Evolutionary conservation across 2,797 vertebrate genomes (phyloP), one percentile per base, ranked within the genome.

Genomic region (Leptoclinus maculatus): DNA sequence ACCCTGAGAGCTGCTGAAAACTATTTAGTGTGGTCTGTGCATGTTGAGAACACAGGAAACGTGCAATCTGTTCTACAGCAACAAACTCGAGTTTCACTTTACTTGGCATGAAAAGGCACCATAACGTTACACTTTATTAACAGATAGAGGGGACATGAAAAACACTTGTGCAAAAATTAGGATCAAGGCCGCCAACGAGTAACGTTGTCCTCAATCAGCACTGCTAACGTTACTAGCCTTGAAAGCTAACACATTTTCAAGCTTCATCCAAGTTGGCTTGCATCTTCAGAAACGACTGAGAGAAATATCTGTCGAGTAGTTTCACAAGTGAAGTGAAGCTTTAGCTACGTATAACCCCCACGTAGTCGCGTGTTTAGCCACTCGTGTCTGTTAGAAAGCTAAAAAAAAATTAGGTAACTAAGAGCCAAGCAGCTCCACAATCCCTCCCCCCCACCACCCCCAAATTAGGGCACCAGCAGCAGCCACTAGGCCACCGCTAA

Each of bases 401-500:
- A 36, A 25, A 64, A 32, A 32, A 71, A 83, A 57, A 49, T 16
- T 5, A 27, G 69, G 72, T 36, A 84, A 80, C 58, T 72, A 80
- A 68, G 34, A 75, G 74, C 57, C 59, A 85, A 70, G 76, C 34
- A 70, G 49, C 54, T 62, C 41, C 84, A 79, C 83, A 83, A 72
- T 60, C 58, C 76, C 73, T 86, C 74, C 87, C 82, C 79, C 80
- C 83, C 79, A 74, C 80, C 82, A 54, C 53, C 89, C 91, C 92
- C 88, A 77, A 87, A 91, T 89, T 87, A 89, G 90, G 87, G 88
- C 88, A 88, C 85, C 59, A 85, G 79, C 76, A 88, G 89, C 86
- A 91, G 91, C 91, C 88, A 91, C 91, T 93, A 94, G 94, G 94
- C 93, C 94, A 91, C 65, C 91, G 91, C 91, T 92, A 94, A 92